These are phyloP conservation scores for Aphrocallistes beatrix DNA, from an alignment of 37 sponge, comb jelly and placozoan species.

Conservation along the genomic window DNA sequence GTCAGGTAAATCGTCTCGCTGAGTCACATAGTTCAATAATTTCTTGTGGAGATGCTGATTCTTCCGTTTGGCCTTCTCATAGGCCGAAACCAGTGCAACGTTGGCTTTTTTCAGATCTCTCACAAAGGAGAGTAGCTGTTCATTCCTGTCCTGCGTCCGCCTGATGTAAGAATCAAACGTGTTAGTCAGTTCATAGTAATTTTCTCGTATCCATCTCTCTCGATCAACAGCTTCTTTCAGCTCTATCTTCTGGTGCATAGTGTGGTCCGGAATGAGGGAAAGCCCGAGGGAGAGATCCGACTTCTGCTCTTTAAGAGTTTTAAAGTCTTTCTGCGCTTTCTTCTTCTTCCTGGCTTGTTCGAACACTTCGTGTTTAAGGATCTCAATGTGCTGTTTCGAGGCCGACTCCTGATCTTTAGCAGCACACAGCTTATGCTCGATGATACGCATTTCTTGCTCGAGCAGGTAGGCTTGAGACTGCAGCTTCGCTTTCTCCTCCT, in stretches of 20 bases:
- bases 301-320: not conserved
- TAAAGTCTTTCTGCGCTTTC: not conserved
- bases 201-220: not conserved
- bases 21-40: slow-evolving; percentile 40
- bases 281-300: not conserved
- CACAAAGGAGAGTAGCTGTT: slow-evolving; percentile 62
- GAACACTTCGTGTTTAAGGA: not conserved
- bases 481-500: slow-evolving; percentile 8
- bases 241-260: not conserved
- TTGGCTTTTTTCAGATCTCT: slow-evolving; percentile 56
- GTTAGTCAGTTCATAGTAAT: not conserved
- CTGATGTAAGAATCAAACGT: not conserved
- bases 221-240: not conserved
- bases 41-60: slow-evolving; percentile 57
- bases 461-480: not conserved
- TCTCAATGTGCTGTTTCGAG: not conserved
- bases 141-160: slow-evolving; percentile 42
- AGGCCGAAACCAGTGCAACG: slow-evolving; percentile 70
- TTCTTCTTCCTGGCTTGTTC: not conserved
- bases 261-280: not conserved
- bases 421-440: not conserved
- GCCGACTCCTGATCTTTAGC: not conserved
- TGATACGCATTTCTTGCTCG: not conserved
- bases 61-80: slow-evolving; percentile 70
- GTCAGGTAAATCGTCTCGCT: not conserved